Conservation (phyloP, 2,797 vertebrate species). For the Gymnoscopelus braueri region DNA sequence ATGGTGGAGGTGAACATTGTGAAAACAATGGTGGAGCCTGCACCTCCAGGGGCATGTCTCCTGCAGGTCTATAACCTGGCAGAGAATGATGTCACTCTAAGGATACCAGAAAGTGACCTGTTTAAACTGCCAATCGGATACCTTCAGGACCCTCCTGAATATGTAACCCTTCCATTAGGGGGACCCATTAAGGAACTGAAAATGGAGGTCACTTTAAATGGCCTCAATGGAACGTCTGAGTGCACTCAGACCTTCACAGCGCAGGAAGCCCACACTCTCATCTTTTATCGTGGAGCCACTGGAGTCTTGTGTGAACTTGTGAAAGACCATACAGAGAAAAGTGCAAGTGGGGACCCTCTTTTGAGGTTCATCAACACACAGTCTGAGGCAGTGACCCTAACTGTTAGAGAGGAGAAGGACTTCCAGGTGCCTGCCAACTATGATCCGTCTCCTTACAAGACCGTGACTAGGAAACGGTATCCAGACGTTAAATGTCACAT, state of each 20-base stretch:
- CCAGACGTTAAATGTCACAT: slow-evolving; percentile 65
- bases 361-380: slow-evolving; percentile 88
- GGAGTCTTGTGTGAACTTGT: slow-evolving; percentile 82
- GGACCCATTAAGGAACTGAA: slow-evolving; percentile 53
- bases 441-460: slow-evolving; percentile 72
- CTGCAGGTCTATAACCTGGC: slow-evolving; percentile 89
- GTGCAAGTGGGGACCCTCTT: slow-evolving; percentile 66
- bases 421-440: slow-evolving; percentile 68
- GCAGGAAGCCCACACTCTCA: slow-evolving; percentile 82
- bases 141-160: slow-evolving; percentile 84
- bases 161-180: slow-evolving; percentile 78
- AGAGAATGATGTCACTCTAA: slow-evolving; percentile 72
- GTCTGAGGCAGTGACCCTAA: slow-evolving; percentile 74
- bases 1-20: slow-evolving; percentile 90
- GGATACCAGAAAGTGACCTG: slow-evolving; percentile 55
- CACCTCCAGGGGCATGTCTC: slow-evolving; percentile 79
- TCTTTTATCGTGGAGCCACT: slow-evolving; percentile 65
- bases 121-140: slow-evolving; percentile 73
- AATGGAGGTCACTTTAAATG: slow-evolving; percentile 60
- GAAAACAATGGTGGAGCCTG: slow-evolving; percentile 81
- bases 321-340: slow-evolving; percentile 78
- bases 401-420: slow-evolving; percentile 50
- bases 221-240: background rate
- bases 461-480: slow-evolving; percentile 77
- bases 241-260: slow-evolving; percentile 71